These are phyloP conservation scores for Melopsittacus undulatus DNA, from an alignment of 2,797 vertebrate species.

Conservation along the genomic window DNA sequence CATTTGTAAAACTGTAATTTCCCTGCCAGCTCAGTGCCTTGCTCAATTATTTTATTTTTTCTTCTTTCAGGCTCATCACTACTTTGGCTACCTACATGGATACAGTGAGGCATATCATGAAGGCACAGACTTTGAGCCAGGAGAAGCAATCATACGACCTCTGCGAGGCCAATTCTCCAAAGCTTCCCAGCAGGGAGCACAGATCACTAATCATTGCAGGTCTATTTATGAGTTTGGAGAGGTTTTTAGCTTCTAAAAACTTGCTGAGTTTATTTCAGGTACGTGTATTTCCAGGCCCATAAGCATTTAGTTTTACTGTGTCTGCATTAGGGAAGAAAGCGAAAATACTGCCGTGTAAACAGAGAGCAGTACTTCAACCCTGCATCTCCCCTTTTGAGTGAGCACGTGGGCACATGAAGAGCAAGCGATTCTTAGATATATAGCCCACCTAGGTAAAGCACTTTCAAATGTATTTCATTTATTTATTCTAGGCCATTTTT, in stretches of 20 bases:
- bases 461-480: slow-evolving; percentile 84
- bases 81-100: slow-evolving; percentile 49
- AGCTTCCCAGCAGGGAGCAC: slow-evolving; percentile 19
- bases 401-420: slow-evolving; percentile 39
- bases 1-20: slow-evolving; percentile 30
- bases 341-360: slow-evolving; percentile 70
- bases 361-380: slow-evolving; percentile 56
- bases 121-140: slow-evolving; percentile 31
- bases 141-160: slow-evolving; percentile 61
- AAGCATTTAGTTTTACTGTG: slow-evolving; percentile 51
- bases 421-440: slow-evolving; percentile 78
- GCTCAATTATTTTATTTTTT: neutral
- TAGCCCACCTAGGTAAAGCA: slow-evolving; percentile 87
- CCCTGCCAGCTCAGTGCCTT: slow-evolving; percentile 24
- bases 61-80: neutral
- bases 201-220: slow-evolving; percentile 61
- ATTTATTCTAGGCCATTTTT: slow-evolving; percentile 86
- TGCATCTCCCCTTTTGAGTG: slow-evolving; percentile 57
- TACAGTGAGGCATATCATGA: slow-evolving; percentile 16
- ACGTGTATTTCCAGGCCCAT: slow-evolving; percentile 62
- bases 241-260: slow-evolving; percentile 58
- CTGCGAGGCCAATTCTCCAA: slow-evolving; percentile 57
- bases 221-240: slow-evolving; percentile 68
- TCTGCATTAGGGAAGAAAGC: slow-evolving; percentile 64
- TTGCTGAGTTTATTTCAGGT: slow-evolving; percentile 74